phyloP scores from a whole-genome alignment of 1,140 invertebrate genomes.

The Samia ricini region DNA sequence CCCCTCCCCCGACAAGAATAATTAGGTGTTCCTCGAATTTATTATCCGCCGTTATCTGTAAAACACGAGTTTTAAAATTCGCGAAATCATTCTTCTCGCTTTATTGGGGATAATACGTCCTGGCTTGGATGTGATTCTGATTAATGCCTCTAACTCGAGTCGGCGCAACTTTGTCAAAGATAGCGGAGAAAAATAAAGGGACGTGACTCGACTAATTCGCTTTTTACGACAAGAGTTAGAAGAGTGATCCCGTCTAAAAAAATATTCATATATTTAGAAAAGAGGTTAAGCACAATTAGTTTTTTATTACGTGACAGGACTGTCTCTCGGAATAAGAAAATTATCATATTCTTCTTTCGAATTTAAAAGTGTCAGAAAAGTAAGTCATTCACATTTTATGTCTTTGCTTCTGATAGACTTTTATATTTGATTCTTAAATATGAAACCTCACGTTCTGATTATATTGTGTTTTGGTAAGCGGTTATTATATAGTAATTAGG shows the following conservation, averaged over 20 bases:
- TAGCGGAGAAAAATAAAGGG: slow-evolving; percentile 70
- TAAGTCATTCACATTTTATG: slow-evolving; percentile 36
- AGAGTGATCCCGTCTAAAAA: slow-evolving; percentile 39
- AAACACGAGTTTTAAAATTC: slow-evolving; percentile 74
- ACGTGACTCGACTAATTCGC: slow-evolving; percentile 68
- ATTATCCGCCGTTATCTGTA: slow-evolving; percentile 60
- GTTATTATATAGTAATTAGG: background rate
- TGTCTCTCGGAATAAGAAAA: slow-evolving; percentile 26
- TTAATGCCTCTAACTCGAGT: slow-evolving; percentile 70
- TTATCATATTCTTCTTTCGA: slow-evolving; percentile 59
- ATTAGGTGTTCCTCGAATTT: slow-evolving; percentile 73
- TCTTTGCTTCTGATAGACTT: slow-evolving; percentile 1
- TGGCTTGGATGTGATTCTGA: slow-evolving; percentile 66
- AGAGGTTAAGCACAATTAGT: slow-evolving; percentile 33
- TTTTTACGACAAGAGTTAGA: slow-evolving; percentile 52
- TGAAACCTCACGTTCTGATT: slow-evolving; percentile 39
- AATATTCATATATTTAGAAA: slow-evolving; percentile 23
- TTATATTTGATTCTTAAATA: slow-evolving; percentile 34
- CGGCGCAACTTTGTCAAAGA: slow-evolving; percentile 67
- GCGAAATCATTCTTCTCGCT: slow-evolving; percentile 73
- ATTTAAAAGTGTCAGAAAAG: slow-evolving; percentile 43
- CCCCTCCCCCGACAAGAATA: slow-evolving; percentile 75
- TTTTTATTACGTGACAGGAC: slow-evolving; percentile 18
- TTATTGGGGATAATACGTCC: slow-evolving; percentile 75
- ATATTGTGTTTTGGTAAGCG: slow-evolving; percentile 42